phyloP scores from a whole-genome alignment of 2,888 invertebrate species.

The Neria commutata region DNA sequence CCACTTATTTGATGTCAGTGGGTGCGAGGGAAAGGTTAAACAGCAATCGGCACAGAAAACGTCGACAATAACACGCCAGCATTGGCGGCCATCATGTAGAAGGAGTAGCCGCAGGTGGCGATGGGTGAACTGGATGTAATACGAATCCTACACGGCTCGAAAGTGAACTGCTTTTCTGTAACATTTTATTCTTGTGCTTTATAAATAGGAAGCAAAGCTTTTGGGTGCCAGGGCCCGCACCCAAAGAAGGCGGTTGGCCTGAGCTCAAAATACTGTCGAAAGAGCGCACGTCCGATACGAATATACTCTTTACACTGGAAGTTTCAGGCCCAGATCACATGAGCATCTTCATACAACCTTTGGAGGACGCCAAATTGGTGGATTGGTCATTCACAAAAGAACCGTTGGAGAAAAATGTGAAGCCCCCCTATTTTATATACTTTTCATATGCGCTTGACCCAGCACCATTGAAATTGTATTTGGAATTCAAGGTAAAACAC shows the following conservation, averaged over 20 bases:
- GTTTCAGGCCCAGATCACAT: constrained; percentile 56
- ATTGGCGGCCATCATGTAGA: constrained; percentile 41
- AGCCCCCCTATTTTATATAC: constrained; percentile 52
- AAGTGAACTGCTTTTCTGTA: no score
- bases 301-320: constrained; percentile 49
- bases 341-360: constrained; percentile 53
- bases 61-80: constrained; percentile 43
- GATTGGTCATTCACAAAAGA: constrained; percentile 55
- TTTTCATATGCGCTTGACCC: constrained; percentile 57
- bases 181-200: no score
- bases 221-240: constrained; percentile 55
- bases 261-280: constrained; percentile 47
- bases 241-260: constrained; percentile 44
- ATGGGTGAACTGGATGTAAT: not conserved
- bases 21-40: constrained; percentile 38
- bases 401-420: constrained; percentile 43
- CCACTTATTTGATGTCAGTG: not conserved
- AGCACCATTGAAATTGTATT: constrained; percentile 48
- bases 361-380: constrained; percentile 44
- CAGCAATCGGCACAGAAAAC: no score
- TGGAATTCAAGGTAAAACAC: constrained; percentile 51
- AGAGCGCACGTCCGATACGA: constrained; percentile 41
- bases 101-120: not conserved
- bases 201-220: constrained; percentile 48
- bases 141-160: no score